Base-by-base conservation (phyloP, 92 coral and sea anemone species). In the Paragorgia papillata region DNA sequence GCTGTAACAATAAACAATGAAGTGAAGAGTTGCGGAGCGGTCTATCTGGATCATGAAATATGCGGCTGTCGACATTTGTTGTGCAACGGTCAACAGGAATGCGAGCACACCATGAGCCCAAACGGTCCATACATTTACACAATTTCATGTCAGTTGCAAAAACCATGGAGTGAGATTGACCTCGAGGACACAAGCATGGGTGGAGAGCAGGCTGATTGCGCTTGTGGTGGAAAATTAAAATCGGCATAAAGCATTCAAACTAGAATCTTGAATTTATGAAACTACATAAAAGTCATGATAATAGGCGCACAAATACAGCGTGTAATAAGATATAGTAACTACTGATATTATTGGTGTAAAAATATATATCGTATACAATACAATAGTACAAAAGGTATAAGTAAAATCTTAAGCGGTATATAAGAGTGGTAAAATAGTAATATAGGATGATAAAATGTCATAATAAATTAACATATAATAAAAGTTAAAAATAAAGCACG, bases 11-110 rank as follows among this genome's bases (percentile, higher is more conserved):
- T 46, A 2, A 46, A 46, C 53, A 46, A 46, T 7, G 75, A 46
- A 0, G 75, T 68, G 10, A 44, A 44, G 39, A 17, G 17, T 15
- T 68, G 75, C 21, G 58, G 75, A 22, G n/a, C 25, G 10, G 59
- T 9, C 40, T 56, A 44, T 6, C 59, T 17, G 1, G 59, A 46
- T 0, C 34, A 31, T 27, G 44, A 15, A 35, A 68, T 44, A 18
- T 68, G 75, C 39, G 50, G 75, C 59, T 68, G 75, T 25, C 75
- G 18, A 49, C 58, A 58, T 35, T 48, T 68, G 35, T n/a, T 68
- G 21, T 68, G 75, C 54, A 56, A 68, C 54, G 75, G 22, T 13
- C 24, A 68, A 41, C 37, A 44, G 58, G 0, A 54, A 25, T 68
- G 75, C 7, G 75, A 68, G 24, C 75, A 68, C 75, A 27, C 75